Conservation (phyloP, 2,113 vertebrate species). For the Engraulis encrasicolus region DNA sequence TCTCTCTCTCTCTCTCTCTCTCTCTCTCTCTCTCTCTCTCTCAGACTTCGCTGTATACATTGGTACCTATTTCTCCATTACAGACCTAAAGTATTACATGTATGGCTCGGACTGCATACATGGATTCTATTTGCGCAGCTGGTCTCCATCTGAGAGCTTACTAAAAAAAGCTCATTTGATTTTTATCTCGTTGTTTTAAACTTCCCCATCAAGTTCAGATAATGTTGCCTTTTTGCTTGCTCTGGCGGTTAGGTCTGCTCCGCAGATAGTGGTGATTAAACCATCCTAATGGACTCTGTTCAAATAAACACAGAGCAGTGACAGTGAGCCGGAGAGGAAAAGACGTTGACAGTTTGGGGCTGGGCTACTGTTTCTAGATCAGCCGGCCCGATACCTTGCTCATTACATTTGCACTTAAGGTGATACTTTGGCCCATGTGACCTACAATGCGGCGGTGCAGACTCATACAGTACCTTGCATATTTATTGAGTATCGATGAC, state of each 20-base stretch:
- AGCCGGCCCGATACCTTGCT: neutral
- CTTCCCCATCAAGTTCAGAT: constrained; percentile 17
- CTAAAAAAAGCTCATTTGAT: constrained; percentile 20
- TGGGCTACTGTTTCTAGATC: neutral
- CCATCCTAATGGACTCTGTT: constrained; percentile 2
- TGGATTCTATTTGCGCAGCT: constrained; percentile 3
- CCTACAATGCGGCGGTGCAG: neutral
- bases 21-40: neutral
- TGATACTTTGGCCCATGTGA: neutral
- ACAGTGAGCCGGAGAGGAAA: neutral
- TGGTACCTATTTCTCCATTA: neutral
- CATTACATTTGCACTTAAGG: neutral
- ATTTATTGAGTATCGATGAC: too few species aligned
- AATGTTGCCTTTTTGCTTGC: constrained; percentile 4
- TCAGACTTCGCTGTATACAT: neutral
- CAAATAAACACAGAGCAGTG: neutral
- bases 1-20: neutral
- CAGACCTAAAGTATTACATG: neutral
- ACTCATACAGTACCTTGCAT: neutral
- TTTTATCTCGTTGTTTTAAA: constrained; percentile 21
- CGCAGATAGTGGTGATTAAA: neutral
- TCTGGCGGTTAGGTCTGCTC: neutral
- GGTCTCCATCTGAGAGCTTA: constrained; percentile 2
- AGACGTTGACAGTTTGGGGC: neutral
- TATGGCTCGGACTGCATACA: neutral